Conservation (phyloP, 2,113 vertebrate genomes). For the Progne subis region DNA sequence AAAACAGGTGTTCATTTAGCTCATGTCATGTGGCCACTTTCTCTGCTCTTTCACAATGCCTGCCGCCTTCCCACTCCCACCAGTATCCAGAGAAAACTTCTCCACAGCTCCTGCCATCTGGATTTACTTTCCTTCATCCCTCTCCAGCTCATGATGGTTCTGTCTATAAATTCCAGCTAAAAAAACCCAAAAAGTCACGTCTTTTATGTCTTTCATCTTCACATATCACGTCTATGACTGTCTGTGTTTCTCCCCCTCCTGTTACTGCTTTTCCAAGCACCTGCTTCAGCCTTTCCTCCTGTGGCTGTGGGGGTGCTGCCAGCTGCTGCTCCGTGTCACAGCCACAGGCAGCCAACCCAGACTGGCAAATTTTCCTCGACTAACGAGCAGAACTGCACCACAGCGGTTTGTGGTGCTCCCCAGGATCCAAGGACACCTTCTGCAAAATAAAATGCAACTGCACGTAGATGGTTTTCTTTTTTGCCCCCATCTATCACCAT, state of each 20-base stretch:
- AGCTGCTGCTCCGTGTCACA: background rate
- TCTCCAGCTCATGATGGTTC: background rate
- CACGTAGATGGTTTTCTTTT: background rate
- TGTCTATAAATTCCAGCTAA: background rate
- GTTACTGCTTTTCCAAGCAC: background rate
- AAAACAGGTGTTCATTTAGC: background rate
- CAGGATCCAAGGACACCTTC: background rate
- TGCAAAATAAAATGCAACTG: background rate
- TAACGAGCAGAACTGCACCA: background rate
- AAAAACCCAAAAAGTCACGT: background rate
- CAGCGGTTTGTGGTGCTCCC: background rate
- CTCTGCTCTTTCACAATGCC: background rate
- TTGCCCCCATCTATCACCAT: background rate
- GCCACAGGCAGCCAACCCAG: background rate
- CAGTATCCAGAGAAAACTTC: background rate
- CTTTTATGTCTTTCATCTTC: background rate
- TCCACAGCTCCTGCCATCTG: conserved; percentile 5
- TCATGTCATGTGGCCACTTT: background rate
- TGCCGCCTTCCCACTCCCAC: background rate
- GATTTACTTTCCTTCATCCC: background rate
- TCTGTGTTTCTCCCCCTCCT: background rate
- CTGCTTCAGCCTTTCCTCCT: background rate
- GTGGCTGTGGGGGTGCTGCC: background rate
- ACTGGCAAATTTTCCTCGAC: background rate
- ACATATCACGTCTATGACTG: background rate